Evolutionary conservation across 2,113 vertebrate species (phyloP).

Genomic region (Neolamprologus kungweensis): DNA sequence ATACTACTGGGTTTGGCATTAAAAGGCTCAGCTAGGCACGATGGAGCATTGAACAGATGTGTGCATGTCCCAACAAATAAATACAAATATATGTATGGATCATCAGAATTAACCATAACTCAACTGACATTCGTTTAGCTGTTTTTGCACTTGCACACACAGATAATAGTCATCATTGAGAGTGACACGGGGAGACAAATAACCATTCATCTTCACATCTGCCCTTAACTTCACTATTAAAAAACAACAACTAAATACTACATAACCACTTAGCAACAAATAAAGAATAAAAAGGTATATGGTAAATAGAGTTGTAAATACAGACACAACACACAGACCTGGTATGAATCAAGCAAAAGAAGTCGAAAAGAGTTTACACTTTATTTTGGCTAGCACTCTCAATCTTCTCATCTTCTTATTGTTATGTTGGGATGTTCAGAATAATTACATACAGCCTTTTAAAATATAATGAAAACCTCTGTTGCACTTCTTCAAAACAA

Average conservation of each 20-base stretch:
- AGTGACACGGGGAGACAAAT: background rate
- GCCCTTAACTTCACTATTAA: background rate
- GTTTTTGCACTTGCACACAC: background rate
- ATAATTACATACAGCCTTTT: background rate
- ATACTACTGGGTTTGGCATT: slow-evolving; percentile 1
- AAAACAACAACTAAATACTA: background rate
- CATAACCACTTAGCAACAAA: background rate
- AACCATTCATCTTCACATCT: background rate
- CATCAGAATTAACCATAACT: background rate
- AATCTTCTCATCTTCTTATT: background rate
- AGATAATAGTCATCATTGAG: background rate
- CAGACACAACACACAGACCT: background rate
- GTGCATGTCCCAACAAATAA: background rate
- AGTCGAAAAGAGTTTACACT: background rate
- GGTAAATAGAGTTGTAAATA: background rate
- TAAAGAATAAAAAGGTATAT: background rate
- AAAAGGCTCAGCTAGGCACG: background rate
- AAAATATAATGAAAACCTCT: background rate
- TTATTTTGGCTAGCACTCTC: background rate
- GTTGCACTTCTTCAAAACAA: background rate
- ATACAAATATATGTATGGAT: background rate
- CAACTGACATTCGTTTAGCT: fast-evolving
- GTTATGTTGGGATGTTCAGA: background rate
- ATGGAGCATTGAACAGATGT: background rate
- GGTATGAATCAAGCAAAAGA: background rate